A percentile compares a stretch with the other conserved stretches of the same genome.
These are phyloP conservation scores for Epirrita christyi DNA, from an alignment of 2,888 invertebrate species.

Conservation along the genomic window DNA sequence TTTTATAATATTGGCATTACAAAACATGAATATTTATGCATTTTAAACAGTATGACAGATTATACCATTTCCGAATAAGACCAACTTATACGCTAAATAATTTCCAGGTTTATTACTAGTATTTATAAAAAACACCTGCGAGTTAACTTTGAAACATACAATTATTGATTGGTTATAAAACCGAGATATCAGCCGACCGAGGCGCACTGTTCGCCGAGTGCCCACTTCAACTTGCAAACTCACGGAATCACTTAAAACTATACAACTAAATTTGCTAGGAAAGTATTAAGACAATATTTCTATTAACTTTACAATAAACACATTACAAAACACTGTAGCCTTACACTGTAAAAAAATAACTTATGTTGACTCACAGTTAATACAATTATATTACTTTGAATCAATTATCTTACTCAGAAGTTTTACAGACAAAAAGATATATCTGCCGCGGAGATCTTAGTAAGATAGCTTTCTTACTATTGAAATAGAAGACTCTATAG, in stretches of 20 bases:
- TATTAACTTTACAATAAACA: conserved; percentile 70
- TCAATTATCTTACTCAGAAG: conserved; percentile 26
- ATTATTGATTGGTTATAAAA: conserved; percentile 51
- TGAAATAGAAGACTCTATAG: no score
- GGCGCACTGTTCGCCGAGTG: conserved; percentile 3
- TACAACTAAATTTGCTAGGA: conserved; percentile 63
- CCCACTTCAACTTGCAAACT: conserved; percentile 27
- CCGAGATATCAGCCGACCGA: not conserved
- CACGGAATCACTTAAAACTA: conserved; percentile 47
- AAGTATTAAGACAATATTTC: conserved; percentile 58
- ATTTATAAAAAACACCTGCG: conserved; percentile 60
- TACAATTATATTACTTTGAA: conserved; percentile 30
- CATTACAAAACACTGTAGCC: conserved; percentile 70
- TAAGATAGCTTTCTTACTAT: no score
- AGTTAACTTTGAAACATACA: conserved; percentile 69
- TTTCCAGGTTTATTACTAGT: conserved; percentile 58
- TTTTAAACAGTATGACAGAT: conserved; percentile 54
- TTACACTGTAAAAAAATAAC: conserved; percentile 60
- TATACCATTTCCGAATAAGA: conserved; percentile 56
- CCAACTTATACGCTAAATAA: conserved; percentile 61
- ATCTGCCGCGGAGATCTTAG: no score
- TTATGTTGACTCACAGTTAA: conserved; percentile 49
- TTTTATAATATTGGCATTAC: conserved; percentile 39
- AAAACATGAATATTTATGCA: conserved; percentile 47
- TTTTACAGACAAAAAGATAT: conserved; percentile 8